Base-by-base conservation (phyloP, 2,888 invertebrate genomes). In the Fragum sueziense region DNA sequence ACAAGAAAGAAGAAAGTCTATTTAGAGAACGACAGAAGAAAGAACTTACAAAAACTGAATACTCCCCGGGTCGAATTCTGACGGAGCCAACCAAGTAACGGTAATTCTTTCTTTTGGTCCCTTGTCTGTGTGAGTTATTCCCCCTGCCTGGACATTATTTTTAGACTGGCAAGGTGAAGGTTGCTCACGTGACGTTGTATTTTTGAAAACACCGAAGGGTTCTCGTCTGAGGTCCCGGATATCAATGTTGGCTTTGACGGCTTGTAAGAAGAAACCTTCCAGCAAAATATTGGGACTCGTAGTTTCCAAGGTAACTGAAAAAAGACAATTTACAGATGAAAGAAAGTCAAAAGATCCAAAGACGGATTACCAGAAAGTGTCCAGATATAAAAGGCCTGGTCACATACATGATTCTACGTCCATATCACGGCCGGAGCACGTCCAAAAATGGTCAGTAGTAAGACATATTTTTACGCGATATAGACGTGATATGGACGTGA, bases 201-300 rank as follows among this genome's bases (percentile, higher is more conserved):
- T 80, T 68, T 72, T 79, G 62, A 79, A 76, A n/a, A 27, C 73
- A 7, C 84, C 84, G 47, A 73, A 82, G 2, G 84, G 52, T 41
- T 75, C 68, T 51, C 84, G 74, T 31, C 78, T 37, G 0, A 82
- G 57, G 51, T 84, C 80, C 20, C 75, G 27, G 47, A 84, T 69
- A 47, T 73, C 54, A 20, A 84, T 78, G 27, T 70, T 72, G 4
- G 76, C 80, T 59, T 84, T 79, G 9, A 82, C 62, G 2, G 82
- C 84, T 41, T 82, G 82, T n/a, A 84, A 67, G 54, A 82, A 84
- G 52, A 84, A 84, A 17, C 84, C 84, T 27, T 65, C 62, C 0
- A 84, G 17, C 25, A 75, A 69, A 4, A 29, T 62, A 11, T 68
- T 57, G 1, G 75, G 31, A 27, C 67, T 51, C 3, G n/a, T 34